Evolutionary conservation across 2,113 vertebrate genomes (phyloP), one percentile per base, ranked within the genome.

Genomic region (Hepsetus odoe): DNA sequence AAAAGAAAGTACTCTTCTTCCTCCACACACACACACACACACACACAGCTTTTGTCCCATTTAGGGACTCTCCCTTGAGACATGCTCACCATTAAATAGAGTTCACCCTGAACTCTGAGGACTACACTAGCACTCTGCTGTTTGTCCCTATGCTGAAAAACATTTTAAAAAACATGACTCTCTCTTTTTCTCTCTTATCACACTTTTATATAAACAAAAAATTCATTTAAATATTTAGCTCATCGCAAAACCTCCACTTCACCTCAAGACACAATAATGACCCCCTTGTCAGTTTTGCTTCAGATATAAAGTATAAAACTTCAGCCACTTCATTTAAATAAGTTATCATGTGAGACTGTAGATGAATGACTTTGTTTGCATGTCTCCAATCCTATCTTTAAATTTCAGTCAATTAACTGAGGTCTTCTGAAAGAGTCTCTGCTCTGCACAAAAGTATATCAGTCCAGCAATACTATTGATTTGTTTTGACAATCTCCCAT

Each of bases 21-120:
- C 38, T 53, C 74, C 62, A 85, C 75, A 73, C 79, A 71, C 80
- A 81, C 79, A 81, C 74, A 72, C 73, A 66, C 40, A 46, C 74
- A 84, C 72, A 84, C 69, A 83, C 74, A 85, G n/a, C 62, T 51
- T 72, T 61, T 85, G 86, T 85, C 89, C 87, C 86, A 88, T 81
- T 88, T 89, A 65, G 12, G 30, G 72, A 33, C 16, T 65, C 71
- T 56, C 88, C 82, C 82, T 72, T 13, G 85, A 86, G 89, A 83
- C 65, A 81, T 72, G 76, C 74, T 81, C 35, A 79, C 59, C 40
- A 80, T 84, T 82, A 84, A 88, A 86, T 86, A 83, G 61, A 80
- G 71, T 83, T 88, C 88, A 89, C 85, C 85, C 86, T 86, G 86
- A 85, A 85, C 83, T 82, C 77, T 55, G 62, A 81, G 86, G 77